Base-by-base conservation (phyloP, 2,113 vertebrate genomes). In the Monopterus albus region DNA sequence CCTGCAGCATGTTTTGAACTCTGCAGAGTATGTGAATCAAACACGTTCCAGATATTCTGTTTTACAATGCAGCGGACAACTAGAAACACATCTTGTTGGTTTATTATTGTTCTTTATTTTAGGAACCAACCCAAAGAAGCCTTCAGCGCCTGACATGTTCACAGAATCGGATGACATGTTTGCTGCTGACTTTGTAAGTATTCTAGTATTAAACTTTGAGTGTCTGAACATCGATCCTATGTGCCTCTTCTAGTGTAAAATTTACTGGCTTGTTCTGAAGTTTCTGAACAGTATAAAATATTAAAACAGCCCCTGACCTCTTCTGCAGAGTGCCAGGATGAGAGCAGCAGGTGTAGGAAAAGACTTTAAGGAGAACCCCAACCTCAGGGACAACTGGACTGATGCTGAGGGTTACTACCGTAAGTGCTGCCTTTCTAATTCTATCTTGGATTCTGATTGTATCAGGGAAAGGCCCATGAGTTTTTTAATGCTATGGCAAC, bases 151-250 rank as follows among this genome's bases (percentile, higher is more conserved):
- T 0, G 97, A 99, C 81, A 99, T 99, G 98, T 99, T 99, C 89
- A 98, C 95, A 14, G 98, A 99, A 90, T 99, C 98, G 14, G 98
- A 99, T 80, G 97, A 98, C 84, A 98, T 99, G 97, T 99, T 99
- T 62, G 96, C 96, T 81, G 97, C 96, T 0, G 85, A 91, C 91
- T 98, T 99, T 93, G 97, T 98, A 91, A 92, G 96, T 77, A 10
- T 67, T 51, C 26, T 28, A 11, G 57, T 7, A 5, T 42, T 7
- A 23, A 20, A n/a, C 1, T 14, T 18, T 55, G 5, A 25, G 18
- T n/a, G 21, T 42, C 9, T 49, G 29, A 49, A 36, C 25, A 8
- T 31, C 21, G 5, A 17, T 68, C 15, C 38, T 42, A 61, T 39
- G 6, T 6, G 18, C 20, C 15, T 69, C n/a, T 50, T 71, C 53